Evolutionary conservation across 2,888 invertebrate genomes (phyloP).

Genomic region (Hylaea fasciaria): DNA sequence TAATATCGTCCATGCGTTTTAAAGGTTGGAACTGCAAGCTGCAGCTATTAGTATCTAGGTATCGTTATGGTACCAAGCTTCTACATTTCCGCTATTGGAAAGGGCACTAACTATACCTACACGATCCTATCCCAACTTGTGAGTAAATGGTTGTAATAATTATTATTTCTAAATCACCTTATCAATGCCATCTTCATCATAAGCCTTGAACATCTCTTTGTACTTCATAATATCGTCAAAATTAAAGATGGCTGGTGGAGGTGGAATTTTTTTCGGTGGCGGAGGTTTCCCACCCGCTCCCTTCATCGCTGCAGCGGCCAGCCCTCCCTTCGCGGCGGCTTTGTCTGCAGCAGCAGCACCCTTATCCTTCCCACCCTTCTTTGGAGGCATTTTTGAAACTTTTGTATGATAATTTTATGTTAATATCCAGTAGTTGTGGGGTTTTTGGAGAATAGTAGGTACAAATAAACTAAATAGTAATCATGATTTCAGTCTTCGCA

Average conservation of each 20-base stretch:
- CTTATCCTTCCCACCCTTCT: constrained; percentile 4
- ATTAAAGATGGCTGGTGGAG: constrained; percentile 72
- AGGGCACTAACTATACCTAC: too few species aligned
- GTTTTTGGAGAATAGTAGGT: too few species aligned
- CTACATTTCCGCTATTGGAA: too few species aligned
- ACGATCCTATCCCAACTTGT: too few species aligned
- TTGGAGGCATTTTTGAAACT: constrained; percentile 9
- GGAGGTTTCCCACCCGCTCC: constrained; percentile 52
- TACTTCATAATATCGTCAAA: constrained; percentile 66
- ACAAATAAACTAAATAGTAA: too few species aligned
- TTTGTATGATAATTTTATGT: too few species aligned
- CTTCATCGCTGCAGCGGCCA: constrained; percentile 17
- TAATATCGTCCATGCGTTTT: too few species aligned
- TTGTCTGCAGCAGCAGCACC: neutral
- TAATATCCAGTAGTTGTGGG: too few species aligned
- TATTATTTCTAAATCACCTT: constrained; percentile 56
- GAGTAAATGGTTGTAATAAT: neutral
- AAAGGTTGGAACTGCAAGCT: too few species aligned
- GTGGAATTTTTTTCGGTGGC: constrained; percentile 72
- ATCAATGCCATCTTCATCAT: constrained; percentile 73
- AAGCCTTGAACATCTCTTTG: constrained; percentile 67
- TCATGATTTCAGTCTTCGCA: too few species aligned
- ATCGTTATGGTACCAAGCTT: too few species aligned
- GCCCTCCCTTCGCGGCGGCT: neutral
- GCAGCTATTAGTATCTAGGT: too few species aligned